A percentile compares a stretch with the other conserved stretches of the same genome.
Conservation (phyloP, 2,797 vertebrate species). For the Siniperca obscura region DNA sequence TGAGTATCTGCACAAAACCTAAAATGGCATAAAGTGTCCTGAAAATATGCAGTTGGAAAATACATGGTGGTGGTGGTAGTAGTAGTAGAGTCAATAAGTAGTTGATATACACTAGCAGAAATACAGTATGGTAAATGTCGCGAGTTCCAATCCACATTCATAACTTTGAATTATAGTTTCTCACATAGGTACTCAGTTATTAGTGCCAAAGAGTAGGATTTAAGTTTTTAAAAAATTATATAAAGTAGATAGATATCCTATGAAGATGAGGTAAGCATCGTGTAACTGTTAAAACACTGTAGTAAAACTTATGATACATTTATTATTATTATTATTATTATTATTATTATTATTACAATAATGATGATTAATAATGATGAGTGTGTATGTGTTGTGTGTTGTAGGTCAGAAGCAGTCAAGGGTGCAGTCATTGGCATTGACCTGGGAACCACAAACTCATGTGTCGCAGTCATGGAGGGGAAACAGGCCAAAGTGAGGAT, state of each 20-base stretch:
- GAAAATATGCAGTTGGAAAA: not conserved
- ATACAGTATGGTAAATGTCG: not conserved
- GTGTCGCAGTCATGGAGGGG: constrained; percentile 98
- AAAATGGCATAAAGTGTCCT: rapidly evolving
- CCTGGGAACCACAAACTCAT: constrained; percentile 98
- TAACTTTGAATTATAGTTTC: not conserved
- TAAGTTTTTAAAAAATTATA: not conserved
- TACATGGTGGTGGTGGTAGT: no score
- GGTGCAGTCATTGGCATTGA: constrained; percentile 97
- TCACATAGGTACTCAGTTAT: not conserved
- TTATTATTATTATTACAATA: not conserved
- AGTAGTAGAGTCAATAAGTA: not conserved
- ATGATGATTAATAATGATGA: not conserved
- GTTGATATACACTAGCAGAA: rapidly evolving
- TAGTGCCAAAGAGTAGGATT: no score
- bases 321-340: not conserved
- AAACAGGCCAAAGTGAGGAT: constrained; percentile 94
- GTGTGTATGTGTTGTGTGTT: constrained; percentile 30
- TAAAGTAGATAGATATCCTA: not conserved
- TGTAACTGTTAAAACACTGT: not conserved
- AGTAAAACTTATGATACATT: not conserved
- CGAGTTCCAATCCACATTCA: not conserved
- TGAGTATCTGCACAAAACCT: constrained; percentile 82
- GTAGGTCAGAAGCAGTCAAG: constrained; percentile 95
- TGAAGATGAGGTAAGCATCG: not conserved